These are phyloP conservation scores for Hyposoter dolosus DNA, from an alignment of 2,888 invertebrate species.

Conservation along the genomic window DNA sequence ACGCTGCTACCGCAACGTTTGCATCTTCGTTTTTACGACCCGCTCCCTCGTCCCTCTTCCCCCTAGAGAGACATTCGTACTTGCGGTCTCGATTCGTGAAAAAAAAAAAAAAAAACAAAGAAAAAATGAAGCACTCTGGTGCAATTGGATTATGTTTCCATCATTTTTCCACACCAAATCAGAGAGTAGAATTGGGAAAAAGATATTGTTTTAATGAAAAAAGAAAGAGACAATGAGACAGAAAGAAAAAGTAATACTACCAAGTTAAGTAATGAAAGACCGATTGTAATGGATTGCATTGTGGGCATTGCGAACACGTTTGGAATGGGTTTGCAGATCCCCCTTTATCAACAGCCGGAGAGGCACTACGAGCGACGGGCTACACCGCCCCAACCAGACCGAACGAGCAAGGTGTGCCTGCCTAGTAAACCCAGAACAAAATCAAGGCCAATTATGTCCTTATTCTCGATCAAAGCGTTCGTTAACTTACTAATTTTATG, in stretches of 20 bases:
- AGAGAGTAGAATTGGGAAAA: neutral
- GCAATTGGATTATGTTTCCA: neutral
- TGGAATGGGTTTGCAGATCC: slow-evolving; percentile 86
- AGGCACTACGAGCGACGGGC: slow-evolving; percentile 85
- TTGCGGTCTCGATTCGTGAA: slow-evolving; percentile 30
- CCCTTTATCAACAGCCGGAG: slow-evolving; percentile 88
- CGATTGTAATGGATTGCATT: slow-evolving; percentile 72
- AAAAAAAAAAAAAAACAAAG: slow-evolving; percentile 51
- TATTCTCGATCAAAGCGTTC: slow-evolving; percentile 84
- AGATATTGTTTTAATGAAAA: neutral
- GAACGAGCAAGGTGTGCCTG: slow-evolving; percentile 85
- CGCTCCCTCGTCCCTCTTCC: neutral
- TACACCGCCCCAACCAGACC: slow-evolving; percentile 85
- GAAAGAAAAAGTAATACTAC: slow-evolving; percentile 44
- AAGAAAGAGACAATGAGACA: slow-evolving; percentile 21
- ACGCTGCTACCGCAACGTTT: slow-evolving; percentile 70
- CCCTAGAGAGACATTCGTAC: slow-evolving; percentile 23
- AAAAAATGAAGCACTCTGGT: neutral
- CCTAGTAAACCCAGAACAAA: slow-evolving; percentile 82
- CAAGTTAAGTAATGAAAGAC: slow-evolving; percentile 64
- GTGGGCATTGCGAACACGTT: slow-evolving; percentile 85
- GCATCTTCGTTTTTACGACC: slow-evolving; percentile 51
- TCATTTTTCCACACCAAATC: neutral
- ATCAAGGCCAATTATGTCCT: slow-evolving; percentile 82
- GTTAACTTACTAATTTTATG: slow-evolving; percentile 83